These are phyloP conservation scores for Fulica atra DNA, from an alignment of 2,113 vertebrate species.

Conservation along the genomic window DNA sequence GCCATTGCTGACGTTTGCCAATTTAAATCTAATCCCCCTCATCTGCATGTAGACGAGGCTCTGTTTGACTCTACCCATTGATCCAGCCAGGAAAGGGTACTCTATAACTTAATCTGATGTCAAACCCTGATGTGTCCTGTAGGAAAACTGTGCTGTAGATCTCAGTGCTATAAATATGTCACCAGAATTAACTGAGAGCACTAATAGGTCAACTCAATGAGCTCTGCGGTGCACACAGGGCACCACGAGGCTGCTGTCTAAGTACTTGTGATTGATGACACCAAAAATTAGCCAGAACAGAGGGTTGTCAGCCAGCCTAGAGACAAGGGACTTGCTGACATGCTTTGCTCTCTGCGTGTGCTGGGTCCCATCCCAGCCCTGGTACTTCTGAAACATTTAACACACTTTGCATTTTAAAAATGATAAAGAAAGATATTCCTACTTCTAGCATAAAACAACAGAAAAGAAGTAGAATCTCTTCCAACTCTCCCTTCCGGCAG, in stretches of 20 bases:
- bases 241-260: not conserved
- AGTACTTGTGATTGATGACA: constrained; percentile 60
- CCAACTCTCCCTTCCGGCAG: not conserved
- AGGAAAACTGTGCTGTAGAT: constrained; percentile 63
- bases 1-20: constrained; percentile 14
- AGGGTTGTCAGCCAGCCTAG: constrained; percentile 27
- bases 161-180: constrained; percentile 68
- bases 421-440: not conserved
- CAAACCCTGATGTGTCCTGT: constrained; percentile 43
- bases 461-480: not conserved
- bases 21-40: constrained; percentile 62
- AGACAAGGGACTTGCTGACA: not conserved
- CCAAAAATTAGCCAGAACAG: constrained; percentile 56
- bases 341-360: not conserved
- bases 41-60: constrained; percentile 53
- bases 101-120: constrained; percentile 67
- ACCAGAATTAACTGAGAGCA: constrained; percentile 71
- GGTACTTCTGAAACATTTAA: constrained; percentile 2
- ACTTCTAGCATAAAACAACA: not conserved
- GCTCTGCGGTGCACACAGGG: constrained; percentile 32
- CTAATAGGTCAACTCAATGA: constrained; percentile 70
- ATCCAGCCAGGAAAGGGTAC: constrained; percentile 38
- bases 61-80: constrained; percentile 42
- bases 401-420: not conserved
- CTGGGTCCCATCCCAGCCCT: not conserved